Conservation (phyloP, 2,888 invertebrate genomes). For the Ophion ellenae region DNA sequence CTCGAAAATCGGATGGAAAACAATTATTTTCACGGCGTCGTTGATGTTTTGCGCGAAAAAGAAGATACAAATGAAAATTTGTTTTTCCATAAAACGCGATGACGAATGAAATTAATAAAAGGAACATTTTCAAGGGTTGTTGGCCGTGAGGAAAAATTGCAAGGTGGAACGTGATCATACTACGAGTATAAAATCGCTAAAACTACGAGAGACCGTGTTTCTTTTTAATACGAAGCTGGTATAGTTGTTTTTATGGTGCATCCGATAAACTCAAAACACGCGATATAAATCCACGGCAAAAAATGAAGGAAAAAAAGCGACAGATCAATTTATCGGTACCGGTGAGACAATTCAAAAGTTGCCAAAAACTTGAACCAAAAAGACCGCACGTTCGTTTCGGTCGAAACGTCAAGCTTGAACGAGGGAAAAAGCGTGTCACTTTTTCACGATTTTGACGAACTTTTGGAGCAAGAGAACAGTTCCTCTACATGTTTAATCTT, state of each 20-base stretch:
- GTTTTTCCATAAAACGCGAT: not conserved
- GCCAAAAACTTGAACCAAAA: not conserved
- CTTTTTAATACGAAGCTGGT: not conserved
- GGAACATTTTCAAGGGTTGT: too few species aligned
- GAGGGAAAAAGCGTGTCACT: not conserved
- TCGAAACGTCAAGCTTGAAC: not conserved
- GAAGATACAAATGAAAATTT: not conserved
- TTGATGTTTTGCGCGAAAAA: not conserved
- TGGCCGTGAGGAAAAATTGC: not conserved
- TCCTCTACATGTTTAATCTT: not conserved
- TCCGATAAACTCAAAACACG: not conserved
- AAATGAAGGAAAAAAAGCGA: not conserved
- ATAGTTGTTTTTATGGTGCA: not conserved
- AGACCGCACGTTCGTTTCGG: not conserved
- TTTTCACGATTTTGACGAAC: not conserved
- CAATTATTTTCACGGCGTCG: not conserved
- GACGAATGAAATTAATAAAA: not conserved
- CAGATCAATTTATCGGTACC: not conserved
- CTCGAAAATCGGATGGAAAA: not conserved
- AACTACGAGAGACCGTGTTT: not conserved
- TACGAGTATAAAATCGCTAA: not conserved
- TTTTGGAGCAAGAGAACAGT: not conserved
- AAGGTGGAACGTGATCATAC: not conserved
- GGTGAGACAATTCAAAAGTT: not conserved
- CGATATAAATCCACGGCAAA: not conserved